Conservation (phyloP, 2,888 invertebrate species). For the Fissipunctia ypsillon region DNA sequence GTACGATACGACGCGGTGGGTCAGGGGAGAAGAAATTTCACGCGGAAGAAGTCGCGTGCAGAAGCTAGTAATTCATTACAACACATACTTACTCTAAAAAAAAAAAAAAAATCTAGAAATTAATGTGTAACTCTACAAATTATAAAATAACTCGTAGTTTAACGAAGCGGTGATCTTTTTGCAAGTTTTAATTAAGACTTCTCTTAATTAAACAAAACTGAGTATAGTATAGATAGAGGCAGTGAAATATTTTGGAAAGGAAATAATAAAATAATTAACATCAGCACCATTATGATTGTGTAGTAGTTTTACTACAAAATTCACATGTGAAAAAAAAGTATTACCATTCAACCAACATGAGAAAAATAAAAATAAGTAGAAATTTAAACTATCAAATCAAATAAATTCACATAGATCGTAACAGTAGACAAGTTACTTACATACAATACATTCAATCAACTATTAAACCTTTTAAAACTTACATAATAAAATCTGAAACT, state of each 20-base stretch:
- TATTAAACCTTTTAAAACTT: conserved; percentile 35
- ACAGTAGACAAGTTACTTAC: background rate
- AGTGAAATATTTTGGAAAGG: background rate
- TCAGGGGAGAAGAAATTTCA: too few relatives aligned
- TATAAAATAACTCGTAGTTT: background rate
- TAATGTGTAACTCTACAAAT: background rate
- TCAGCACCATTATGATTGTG: background rate
- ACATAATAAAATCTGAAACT: conserved; percentile 36
- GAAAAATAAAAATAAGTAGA: too few relatives aligned
- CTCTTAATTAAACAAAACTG: conserved; percentile 2
- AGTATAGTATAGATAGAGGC: background rate
- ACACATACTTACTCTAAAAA: too few relatives aligned
- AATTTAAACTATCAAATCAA: background rate
- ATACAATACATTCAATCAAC: conserved; percentile 25
- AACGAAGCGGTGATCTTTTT: conserved; percentile 7
- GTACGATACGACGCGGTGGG: too few relatives aligned
- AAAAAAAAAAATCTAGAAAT: too few relatives aligned
- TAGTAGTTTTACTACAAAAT: background rate
- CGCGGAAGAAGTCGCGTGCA: too few relatives aligned
- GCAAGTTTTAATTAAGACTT: conserved; percentile 19
- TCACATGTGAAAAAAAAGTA: background rate
- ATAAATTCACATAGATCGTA: background rate
- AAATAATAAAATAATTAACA: background rate
- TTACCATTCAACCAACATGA: background rate
- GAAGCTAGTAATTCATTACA: too few relatives aligned